These are phyloP conservation scores for Stegodyphus mimosarum DNA, from an alignment of 1,140 invertebrate genomes.

Conservation along the genomic window DNA sequence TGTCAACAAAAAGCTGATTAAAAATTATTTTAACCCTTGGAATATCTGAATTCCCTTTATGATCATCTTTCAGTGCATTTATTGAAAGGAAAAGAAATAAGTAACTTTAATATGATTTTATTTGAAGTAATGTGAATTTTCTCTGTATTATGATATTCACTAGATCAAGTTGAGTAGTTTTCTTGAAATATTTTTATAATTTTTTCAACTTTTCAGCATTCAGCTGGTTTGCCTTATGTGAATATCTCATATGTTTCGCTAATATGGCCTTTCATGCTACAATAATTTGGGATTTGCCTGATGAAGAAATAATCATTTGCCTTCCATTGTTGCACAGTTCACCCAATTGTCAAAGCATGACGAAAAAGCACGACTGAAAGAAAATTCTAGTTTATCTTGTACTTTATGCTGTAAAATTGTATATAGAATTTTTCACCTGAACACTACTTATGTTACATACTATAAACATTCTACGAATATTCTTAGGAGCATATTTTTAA, in stretches of 20 bases:
- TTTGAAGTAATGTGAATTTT: no score
- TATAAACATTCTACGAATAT: conserved; percentile 29
- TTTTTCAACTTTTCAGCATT: conserved; percentile 77
- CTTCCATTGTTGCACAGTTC: conserved; percentile 56
- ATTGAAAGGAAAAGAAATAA: no score
- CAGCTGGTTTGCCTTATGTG: conserved; percentile 92
- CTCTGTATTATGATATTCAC: no score
- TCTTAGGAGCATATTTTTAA: conserved; percentile 52
- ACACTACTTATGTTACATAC: conserved; percentile 34
- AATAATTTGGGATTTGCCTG: conserved; percentile 85
- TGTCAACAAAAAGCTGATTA: no score
- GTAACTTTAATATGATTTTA: no score
- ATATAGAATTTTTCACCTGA: conserved; percentile 59
- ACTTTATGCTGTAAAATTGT: conserved; percentile 56
- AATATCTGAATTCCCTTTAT: no score
- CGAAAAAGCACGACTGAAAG: conserved; percentile 51
- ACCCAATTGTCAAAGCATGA: conserved; percentile 40
- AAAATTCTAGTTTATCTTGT: conserved; percentile 37
- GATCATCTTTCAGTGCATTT: no score
- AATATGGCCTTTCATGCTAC: conserved; percentile 93
- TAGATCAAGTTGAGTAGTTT: no score
- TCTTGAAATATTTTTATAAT: neutral
- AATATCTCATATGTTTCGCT: conserved; percentile 88
- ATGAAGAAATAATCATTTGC: conserved; percentile 80
- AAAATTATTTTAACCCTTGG: no score